Evolutionary conservation across 1,140 invertebrate species (phyloP).

Genomic region (Ganaspis sp.): DNA sequence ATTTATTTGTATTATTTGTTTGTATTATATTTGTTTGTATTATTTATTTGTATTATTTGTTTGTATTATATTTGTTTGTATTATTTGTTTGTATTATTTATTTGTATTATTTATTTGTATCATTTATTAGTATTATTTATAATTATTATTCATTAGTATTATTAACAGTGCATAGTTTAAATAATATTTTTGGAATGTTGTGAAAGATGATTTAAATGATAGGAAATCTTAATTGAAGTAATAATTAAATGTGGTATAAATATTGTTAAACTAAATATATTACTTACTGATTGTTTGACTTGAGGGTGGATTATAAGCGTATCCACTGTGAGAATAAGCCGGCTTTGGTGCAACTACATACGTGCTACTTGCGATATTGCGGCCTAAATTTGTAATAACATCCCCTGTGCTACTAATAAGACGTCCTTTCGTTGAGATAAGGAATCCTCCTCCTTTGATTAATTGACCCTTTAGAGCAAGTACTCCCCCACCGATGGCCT

Average conservation of each 20-base stretch:
- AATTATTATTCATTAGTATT: too few species aligned
- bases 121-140: too few species aligned
- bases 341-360: constrained; percentile 77
- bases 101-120: too few species aligned
- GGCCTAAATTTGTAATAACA: constrained; percentile 85
- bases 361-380: constrained; percentile 84
- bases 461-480: constrained; percentile 89
- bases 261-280: not conserved
- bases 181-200: too few species aligned
- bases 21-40: too few species aligned
- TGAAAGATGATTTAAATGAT: too few species aligned
- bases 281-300: not conserved
- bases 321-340: constrained; percentile 45
- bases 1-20: too few species aligned
- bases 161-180: too few species aligned
- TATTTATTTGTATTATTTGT: too few species aligned
- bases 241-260: too few species aligned
- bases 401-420: constrained; percentile 84
- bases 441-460: constrained; percentile 87
- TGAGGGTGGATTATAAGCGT: constrained; percentile 52
- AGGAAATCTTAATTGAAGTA: not conserved
- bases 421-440: constrained; percentile 85
- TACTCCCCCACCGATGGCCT: constrained; percentile 89
- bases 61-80: too few species aligned
- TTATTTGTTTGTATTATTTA: too few species aligned